Evolutionary conservation across 2,888 invertebrate genomes (phyloP).

Genomic region (Tiliacea citrago): DNA sequence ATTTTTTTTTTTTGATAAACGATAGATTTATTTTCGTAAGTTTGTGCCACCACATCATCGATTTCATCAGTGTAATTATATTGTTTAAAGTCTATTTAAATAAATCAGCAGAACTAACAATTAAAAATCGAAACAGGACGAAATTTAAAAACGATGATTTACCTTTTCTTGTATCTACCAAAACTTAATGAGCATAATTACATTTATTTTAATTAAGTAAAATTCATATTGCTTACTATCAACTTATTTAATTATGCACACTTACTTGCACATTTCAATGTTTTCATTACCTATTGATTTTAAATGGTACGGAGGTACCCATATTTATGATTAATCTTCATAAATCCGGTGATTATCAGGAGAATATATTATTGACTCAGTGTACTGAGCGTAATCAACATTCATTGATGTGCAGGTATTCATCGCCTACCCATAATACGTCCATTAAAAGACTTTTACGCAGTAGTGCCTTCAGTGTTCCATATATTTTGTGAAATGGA

Average conservation of each 20-base stretch:
- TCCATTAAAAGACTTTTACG: constrained; percentile 1
- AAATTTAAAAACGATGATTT: neutral
- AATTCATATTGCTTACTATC: neutral
- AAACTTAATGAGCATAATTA: neutral
- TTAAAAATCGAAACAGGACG: neutral
- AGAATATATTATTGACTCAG: neutral
- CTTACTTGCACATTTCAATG: neutral
- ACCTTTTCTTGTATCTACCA: neutral
- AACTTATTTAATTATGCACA: neutral
- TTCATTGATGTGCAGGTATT: neutral
- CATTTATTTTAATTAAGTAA: neutral
- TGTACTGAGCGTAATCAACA: neutral
- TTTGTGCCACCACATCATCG: neutral
- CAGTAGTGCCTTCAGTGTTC: neutral
- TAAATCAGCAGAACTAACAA: neutral
- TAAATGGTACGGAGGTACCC: neutral
- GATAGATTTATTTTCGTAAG: no score
- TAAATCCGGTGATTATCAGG: neutral
- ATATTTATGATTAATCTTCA: neutral
- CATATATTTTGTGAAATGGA: constrained; percentile 8
- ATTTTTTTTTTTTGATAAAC: neutral
- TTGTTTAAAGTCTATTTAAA: neutral
- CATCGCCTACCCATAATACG: constrained; percentile 2
- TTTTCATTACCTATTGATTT: neutral
- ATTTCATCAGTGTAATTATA: neutral